phyloP scores from a whole-genome alignment of 2,888 invertebrate species.

The Heliconius ethilla region DNA sequence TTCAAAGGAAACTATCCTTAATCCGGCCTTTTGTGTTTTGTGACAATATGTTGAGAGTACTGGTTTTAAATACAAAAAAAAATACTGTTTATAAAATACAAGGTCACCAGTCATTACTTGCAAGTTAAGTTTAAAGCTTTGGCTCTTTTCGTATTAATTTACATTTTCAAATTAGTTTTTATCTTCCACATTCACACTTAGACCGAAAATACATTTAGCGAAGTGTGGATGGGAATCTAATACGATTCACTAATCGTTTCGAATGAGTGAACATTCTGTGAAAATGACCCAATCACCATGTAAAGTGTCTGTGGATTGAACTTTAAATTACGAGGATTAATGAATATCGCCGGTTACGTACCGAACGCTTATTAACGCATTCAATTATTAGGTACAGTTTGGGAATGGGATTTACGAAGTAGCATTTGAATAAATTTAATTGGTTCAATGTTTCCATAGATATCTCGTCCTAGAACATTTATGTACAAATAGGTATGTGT shows the following conservation, averaged over 20 bases:
- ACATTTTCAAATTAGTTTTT: not conserved
- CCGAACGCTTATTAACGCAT: slow-evolving; percentile 55
- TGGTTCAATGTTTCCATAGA: not conserved
- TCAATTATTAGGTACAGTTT: slow-evolving; percentile 51
- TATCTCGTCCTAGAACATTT: not conserved
- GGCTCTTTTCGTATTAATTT: too few species aligned
- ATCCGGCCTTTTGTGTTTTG: slow-evolving; percentile 48
- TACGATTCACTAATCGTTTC: slow-evolving; percentile 57
- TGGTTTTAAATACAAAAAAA: slow-evolving; percentile 21
- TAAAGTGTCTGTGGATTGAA: slow-evolving; percentile 66
- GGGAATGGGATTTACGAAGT: slow-evolving; percentile 48
- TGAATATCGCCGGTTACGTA: slow-evolving; percentile 64
- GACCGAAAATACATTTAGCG: slow-evolving; percentile 2
- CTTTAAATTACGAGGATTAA: slow-evolving; percentile 66
- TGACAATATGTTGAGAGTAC: slow-evolving; percentile 23
- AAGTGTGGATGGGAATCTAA: slow-evolving; percentile 45
- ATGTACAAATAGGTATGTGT: too few species aligned
- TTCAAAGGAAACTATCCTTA: slow-evolving; percentile 71
- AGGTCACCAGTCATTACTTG: not conserved
- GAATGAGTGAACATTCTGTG: slow-evolving; percentile 57
- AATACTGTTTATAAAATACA: not conserved
- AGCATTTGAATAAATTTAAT: slow-evolving; percentile 32
- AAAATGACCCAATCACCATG: slow-evolving; percentile 74
- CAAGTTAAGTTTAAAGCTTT: not conserved
- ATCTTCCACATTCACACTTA: not conserved